These are phyloP conservation scores for Tineola bisselliella DNA, from an alignment of 2,888 invertebrate genomes.

Conservation along the genomic window DNA sequence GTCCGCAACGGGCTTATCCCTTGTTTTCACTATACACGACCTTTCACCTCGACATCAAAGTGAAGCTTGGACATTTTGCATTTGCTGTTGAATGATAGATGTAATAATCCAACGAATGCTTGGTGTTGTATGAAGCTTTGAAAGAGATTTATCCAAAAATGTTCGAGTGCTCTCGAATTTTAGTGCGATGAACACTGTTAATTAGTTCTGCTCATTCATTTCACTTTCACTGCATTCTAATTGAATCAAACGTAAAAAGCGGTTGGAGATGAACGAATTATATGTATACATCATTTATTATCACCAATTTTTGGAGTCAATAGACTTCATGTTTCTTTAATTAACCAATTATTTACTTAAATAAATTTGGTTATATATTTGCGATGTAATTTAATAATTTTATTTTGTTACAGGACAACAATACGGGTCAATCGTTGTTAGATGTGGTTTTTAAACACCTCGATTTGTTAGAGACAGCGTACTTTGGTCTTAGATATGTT, in stretches of 20 bases:
- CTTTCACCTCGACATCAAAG: background rate
- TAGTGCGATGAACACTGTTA: background rate
- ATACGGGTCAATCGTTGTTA: constrained; percentile 87
- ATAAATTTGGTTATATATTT: too few species aligned
- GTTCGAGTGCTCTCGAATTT: background rate
- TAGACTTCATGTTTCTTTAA: too few species aligned
- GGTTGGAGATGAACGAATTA: too few species aligned
- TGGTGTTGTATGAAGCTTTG: too few species aligned
- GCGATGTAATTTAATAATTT: background rate
- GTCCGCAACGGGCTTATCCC: background rate
- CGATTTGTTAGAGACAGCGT: constrained; percentile 94
- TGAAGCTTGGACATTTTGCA: background rate
- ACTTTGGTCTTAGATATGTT: constrained; percentile 93
- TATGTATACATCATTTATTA: too few species aligned
- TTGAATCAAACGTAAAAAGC: too few species aligned
- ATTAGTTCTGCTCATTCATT: too few species aligned
- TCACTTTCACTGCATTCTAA: too few species aligned
- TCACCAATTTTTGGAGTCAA: too few species aligned
- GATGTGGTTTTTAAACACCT: constrained; percentile 93
- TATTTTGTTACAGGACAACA: constrained; percentile 79
- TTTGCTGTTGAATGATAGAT: background rate
- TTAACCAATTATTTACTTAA: too few species aligned
- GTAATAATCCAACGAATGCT: background rate
- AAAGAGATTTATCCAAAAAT: background rate
- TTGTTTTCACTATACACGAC: background rate